These are phyloP conservation scores for Pseudomyrmex gracilis DNA, from an alignment of 1,140 invertebrate species.

Conservation along the genomic window DNA sequence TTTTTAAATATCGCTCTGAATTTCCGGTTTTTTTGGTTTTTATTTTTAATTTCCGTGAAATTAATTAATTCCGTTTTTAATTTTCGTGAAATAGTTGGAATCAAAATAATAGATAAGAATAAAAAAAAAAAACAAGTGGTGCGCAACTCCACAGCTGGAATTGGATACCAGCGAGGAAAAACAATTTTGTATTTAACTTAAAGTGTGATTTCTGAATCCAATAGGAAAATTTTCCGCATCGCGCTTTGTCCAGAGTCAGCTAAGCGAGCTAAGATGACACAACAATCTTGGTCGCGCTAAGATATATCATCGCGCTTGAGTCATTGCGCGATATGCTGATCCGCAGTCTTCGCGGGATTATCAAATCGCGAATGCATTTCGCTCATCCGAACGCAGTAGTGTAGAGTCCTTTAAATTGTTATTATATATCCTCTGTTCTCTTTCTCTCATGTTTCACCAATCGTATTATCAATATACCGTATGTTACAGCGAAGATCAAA, in stretches of 20 bases:
- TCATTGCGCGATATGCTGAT: constrained; percentile 53
- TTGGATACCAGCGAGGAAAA: not conserved
- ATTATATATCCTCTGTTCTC: constrained; percentile 30
- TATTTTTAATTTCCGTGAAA: not conserved
- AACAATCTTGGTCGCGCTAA: constrained; percentile 36
- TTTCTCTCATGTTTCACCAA: constrained; percentile 34
- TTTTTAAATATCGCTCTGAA: too few species aligned
- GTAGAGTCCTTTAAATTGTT: constrained; percentile 37
- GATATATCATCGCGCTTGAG: constrained; percentile 46
- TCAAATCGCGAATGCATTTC: constrained; percentile 49
- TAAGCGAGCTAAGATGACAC: constrained; percentile 47
- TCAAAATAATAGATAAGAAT: not conserved
- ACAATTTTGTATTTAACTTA: not conserved
- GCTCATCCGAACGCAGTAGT: constrained; percentile 13
- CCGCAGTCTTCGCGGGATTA: constrained; percentile 35
- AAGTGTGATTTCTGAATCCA: not conserved
- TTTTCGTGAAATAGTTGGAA: not conserved
- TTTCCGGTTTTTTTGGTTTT: too few species aligned
- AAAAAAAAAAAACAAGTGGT: not conserved
- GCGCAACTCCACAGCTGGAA: not conserved
- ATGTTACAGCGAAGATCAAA: constrained; percentile 5
- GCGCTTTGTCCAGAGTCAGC: not conserved
- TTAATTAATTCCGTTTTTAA: not conserved
- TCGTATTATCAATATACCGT: constrained; percentile 39
- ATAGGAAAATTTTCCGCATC: constrained; percentile 28